Conservation (phyloP, 2,113 vertebrate species). For the Syngnathoides biaculeatus region DNA sequence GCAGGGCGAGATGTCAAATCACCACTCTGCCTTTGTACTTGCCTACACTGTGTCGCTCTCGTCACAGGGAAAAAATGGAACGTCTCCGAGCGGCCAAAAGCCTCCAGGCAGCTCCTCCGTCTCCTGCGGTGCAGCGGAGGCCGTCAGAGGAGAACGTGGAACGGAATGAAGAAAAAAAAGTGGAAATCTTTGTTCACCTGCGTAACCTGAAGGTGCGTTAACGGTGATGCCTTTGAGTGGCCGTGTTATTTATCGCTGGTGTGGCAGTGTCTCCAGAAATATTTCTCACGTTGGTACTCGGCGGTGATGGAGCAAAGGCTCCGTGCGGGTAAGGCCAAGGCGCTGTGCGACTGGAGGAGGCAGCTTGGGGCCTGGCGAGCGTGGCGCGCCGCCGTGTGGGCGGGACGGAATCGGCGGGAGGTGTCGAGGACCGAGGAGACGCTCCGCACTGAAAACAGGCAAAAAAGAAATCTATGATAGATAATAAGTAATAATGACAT, state of each 20-base stretch:
- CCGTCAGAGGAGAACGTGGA: slow-evolving; percentile 42
- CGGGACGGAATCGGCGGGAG: slow-evolving; percentile 71
- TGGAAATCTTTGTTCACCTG: slow-evolving; percentile 53
- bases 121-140: slow-evolving; percentile 43
- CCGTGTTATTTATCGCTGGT: neutral
- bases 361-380: slow-evolving; percentile 79
- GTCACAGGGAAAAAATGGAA: slow-evolving; percentile 73
- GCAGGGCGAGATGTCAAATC: neutral
- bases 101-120: slow-evolving; percentile 22
- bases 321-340: slow-evolving; percentile 81
- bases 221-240: neutral
- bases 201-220: slow-evolving; percentile 65
- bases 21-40: neutral
- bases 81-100: slow-evolving; percentile 42
- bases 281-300: slow-evolving; percentile 89
- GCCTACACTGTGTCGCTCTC: slow-evolving; percentile 18
- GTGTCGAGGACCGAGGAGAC: slow-evolving; percentile 70
- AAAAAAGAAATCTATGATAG: slow-evolving; percentile 21
- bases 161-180: slow-evolving; percentile 45
- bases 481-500: too few relatives aligned
- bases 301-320: slow-evolving; percentile 79
- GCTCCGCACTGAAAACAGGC: slow-evolving; percentile 84
- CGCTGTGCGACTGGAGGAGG: slow-evolving; percentile 84
- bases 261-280: slow-evolving; percentile 80
- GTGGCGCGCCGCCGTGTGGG: slow-evolving; percentile 82